Percentiles rank a stretch among this genome's conserved stretches.
phyloP scores from a whole-genome alignment of 2,888 invertebrate genomes.

The Seira ritae region DNA sequence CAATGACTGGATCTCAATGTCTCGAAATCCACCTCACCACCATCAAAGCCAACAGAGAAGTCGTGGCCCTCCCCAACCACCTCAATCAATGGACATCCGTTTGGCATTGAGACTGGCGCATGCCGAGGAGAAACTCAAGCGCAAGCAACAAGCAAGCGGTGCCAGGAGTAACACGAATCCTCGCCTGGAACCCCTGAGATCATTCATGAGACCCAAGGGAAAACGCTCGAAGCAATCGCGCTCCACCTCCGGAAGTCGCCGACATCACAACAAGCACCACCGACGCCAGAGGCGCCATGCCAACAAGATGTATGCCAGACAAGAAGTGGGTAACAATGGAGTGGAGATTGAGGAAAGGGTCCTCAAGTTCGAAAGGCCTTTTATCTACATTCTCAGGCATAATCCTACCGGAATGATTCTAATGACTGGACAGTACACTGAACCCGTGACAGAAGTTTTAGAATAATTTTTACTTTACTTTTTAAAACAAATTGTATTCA shows the following conservation, averaged over 20 bases:
- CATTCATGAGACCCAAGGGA: conserved; percentile 65
- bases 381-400: conserved; percentile 91
- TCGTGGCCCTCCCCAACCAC: conserved; percentile 37
- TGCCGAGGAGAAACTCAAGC: conserved; percentile 49
- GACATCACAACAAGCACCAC: conserved; percentile 26
- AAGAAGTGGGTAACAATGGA: conserved; percentile 11
- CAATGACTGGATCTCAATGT: conserved; percentile 72
- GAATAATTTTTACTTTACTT: conserved; percentile 30
- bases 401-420: conserved; percentile 94
- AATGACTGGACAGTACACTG: conserved; percentile 72
- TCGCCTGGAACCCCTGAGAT: conserved; percentile 50
- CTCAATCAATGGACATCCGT: conserved; percentile 48
- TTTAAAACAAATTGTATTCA: conserved; percentile 24
- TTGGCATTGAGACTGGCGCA: conserved; percentile 52
- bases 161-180: conserved; percentile 56
- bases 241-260: conserved; percentile 75
- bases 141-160: conserved; percentile 41
- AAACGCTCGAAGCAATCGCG: conserved; percentile 72
- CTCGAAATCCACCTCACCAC: conserved; percentile 59
- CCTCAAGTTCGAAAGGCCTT: conserved; percentile 90
- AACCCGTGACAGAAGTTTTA: conserved; percentile 69
- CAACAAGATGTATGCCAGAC: conserved; percentile 22
- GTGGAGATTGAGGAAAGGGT: conserved; percentile 81
- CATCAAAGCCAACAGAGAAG: conserved; percentile 39
- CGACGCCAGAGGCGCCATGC: background rate